Conservation (phyloP, 2,888 invertebrate species). For the Candidula unifasciata region DNA sequence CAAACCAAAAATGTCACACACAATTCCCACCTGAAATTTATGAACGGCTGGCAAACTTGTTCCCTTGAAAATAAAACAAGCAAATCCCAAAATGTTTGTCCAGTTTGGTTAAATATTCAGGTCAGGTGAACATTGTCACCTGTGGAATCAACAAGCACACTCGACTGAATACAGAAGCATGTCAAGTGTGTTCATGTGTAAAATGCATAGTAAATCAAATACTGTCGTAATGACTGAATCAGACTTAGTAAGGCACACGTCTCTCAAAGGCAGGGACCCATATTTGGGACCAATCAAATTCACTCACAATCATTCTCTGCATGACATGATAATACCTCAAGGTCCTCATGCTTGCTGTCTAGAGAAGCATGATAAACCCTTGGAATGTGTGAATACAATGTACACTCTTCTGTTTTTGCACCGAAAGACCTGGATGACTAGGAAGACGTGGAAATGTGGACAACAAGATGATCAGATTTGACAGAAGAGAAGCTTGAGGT, state of each 20-base stretch:
- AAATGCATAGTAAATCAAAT: constrained; percentile 15
- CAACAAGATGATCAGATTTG: background rate
- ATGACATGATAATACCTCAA: constrained; percentile 6
- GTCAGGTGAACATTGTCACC: too few relatives aligned
- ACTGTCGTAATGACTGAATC: background rate
- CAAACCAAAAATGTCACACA: too few relatives aligned
- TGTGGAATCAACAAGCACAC: background rate
- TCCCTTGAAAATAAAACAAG: too few relatives aligned
- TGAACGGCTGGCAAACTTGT: too few relatives aligned
- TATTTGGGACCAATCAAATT: background rate
- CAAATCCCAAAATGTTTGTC: too few relatives aligned
- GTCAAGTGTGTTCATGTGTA: background rate
- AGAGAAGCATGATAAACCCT: background rate
- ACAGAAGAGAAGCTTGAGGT: constrained; percentile 11
- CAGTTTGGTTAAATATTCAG: too few relatives aligned
- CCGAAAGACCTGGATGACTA: constrained; percentile 35
- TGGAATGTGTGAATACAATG: constrained; percentile 35
- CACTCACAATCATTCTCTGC: background rate
- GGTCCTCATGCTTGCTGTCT: background rate
- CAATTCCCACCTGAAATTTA: too few relatives aligned
- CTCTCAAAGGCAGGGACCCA: constrained; percentile 10
- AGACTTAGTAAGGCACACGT: constrained; percentile 17
- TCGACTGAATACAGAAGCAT: constrained; percentile 2
- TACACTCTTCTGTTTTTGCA: constrained; percentile 30
- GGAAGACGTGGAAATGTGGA: constrained; percentile 20